Percentiles rank a stretch among this genome's conserved stretches.
Conservation (phyloP, 64 coral and sea anemone species). For the Hydrozoanthus tunicans region DNA sequence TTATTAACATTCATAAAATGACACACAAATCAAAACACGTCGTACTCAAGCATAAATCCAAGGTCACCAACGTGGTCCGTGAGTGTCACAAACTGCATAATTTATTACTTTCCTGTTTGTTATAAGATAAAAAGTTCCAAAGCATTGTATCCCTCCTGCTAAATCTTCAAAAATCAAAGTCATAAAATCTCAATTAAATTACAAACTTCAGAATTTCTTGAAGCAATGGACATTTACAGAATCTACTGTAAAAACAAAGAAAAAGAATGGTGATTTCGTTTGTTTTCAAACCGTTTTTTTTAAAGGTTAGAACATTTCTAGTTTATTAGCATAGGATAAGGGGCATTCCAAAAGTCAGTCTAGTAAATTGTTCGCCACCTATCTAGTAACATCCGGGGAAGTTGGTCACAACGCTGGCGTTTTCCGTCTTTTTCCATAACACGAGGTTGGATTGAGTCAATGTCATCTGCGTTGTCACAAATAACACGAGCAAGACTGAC, state of each 20-base stretch:
- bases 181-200: no score
- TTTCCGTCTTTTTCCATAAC: neutral
- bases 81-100: neutral
- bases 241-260: neutral
- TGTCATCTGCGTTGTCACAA: neutral
- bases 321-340: neutral
- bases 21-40: no score
- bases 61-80: neutral
- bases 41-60: neutral
- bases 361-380: neutral
- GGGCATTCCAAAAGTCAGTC: neutral
- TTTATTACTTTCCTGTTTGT: conserved; percentile 1
- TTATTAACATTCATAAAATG: no score
- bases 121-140: neutral
- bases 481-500: neutral
- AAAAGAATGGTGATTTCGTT: neutral
- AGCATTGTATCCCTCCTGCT: neutral
- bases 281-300: neutral
- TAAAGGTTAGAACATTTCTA: neutral
- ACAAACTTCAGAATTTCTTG: no score
- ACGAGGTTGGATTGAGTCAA: neutral
- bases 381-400: neutral
- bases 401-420: neutral
- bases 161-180: neutral
- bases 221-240: neutral